Evolutionary conservation across 2,797 vertebrate species (phyloP).

Genomic region (Diglossa cyanea): DNA sequence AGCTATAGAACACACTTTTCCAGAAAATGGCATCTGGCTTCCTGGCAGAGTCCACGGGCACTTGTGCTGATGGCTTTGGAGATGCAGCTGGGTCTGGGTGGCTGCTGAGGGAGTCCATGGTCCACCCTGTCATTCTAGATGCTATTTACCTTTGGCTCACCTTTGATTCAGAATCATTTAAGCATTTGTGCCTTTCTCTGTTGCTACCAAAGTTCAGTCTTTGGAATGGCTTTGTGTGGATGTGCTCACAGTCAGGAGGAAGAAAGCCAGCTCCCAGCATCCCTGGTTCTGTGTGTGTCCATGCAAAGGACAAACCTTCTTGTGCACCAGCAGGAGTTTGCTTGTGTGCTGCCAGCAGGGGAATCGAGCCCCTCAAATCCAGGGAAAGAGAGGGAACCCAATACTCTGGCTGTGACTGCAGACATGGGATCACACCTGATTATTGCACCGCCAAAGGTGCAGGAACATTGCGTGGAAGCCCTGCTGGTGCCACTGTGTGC

Average conservation of each 20-base stretch:
- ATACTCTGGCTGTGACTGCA: not conserved
- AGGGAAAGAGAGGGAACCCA: not conserved
- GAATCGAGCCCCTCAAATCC: not conserved
- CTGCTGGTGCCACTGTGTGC: not conserved
- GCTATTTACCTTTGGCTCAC: constrained; percentile 61
- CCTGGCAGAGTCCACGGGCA: constrained; percentile 3
- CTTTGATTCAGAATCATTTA: constrained; percentile 54
- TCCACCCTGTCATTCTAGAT: constrained; percentile 33
- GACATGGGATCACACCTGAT: not conserved
- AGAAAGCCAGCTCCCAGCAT: not conserved
- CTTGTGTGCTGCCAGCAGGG: not conserved
- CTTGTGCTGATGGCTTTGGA: constrained; percentile 23
- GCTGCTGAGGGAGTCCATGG: not conserved
- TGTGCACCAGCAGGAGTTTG: not conserved
- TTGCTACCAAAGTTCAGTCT: not conserved
- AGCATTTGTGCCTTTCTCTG: constrained; percentile 19
- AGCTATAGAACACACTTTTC: constrained; percentile 37
- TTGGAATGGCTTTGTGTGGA: constrained; percentile 12
- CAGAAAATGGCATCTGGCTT: constrained; percentile 52
- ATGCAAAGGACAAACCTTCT: not conserved
- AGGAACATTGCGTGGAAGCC: accelerated
- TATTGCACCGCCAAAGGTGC: not conserved
- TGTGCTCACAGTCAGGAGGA: not conserved
- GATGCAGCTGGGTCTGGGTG: constrained; percentile 41
- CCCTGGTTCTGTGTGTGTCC: not conserved